Base-by-base conservation (phyloP, 1,140 invertebrate species). In the Potamilus streckersoni region DNA sequence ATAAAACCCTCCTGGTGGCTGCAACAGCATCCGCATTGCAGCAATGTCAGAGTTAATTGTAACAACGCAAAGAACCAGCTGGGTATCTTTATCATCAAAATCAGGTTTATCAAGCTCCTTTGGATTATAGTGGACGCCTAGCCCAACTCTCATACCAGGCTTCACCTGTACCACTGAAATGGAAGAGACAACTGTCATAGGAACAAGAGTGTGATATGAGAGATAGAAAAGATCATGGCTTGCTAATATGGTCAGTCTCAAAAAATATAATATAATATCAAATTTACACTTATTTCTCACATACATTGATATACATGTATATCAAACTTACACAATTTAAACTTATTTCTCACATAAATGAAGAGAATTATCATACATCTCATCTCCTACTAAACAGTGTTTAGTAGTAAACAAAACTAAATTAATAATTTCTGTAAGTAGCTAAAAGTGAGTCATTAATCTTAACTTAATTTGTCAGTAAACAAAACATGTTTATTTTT, bases 1-100 rank as follows among this genome's bases (percentile, higher is more conserved):
- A 79, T 83, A 89, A 79, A 87, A 89, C 27, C 89, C 89, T 13
- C 89, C 89, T 63, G 83, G 79, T 20, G 89, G 89, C 71, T 90
- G 89, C 66, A 90, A 69, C 78, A 89, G 85, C 76, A 89, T 84
- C n/a, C 84, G 63, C 15, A 75, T 79, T 72, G 84, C 83, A n/a
- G 82, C 81, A 69, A 88, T 85, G 27, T 77, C 71, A 19, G 81
- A 80, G 74, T 90, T 80, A 61, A 86, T 75, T 23, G 86, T 86
- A 15, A 90, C 83, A 79, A 86, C 89, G 80, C 87, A 88, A 55
- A 89, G 76, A 11, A 89, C 85, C 20, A 89, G 76, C 74, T 90
- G 89, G 69, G 85, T 67, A 55, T 78, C 76, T 65, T 84, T 85
- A 27, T 87, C 83, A 76, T 84, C 82, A 75, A 86, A 87, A 57